Conservation (phyloP, 2,113 vertebrate species). For the Callipepla squamata region DNA sequence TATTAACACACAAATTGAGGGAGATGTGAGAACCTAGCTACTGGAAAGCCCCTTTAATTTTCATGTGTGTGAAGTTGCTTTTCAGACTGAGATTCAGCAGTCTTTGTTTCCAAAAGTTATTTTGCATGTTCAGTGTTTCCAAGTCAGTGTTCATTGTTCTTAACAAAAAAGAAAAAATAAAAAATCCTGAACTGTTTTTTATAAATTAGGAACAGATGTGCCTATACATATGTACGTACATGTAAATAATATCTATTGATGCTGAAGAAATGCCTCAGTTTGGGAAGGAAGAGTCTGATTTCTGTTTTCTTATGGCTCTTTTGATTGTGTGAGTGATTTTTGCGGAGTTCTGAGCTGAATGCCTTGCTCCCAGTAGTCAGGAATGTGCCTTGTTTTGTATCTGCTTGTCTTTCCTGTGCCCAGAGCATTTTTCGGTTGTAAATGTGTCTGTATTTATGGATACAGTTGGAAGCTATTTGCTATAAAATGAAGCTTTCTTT, state of each 20-base stretch:
- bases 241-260: background rate
- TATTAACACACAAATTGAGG: background rate
- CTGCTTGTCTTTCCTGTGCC: background rate
- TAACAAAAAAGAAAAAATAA: background rate
- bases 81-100: background rate
- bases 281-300: background rate
- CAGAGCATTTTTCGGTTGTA: background rate
- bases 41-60: background rate
- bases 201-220: background rate
- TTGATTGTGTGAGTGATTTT: background rate
- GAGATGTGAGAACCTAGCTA: background rate
- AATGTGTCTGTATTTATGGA: background rate
- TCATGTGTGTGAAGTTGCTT: constrained; percentile 13
- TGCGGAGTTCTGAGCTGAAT: background rate
- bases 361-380: background rate
- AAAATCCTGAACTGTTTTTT: background rate
- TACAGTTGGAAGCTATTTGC: background rate
- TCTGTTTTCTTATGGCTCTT: background rate
- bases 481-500: background rate
- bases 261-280: background rate
- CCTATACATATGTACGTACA: rapidly evolving
- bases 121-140: background rate
- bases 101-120: background rate
- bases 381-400: background rate
- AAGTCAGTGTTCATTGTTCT: background rate